Evolutionary conservation across 2,888 invertebrate species (phyloP).

Genomic region (Philhelius pedissequus): DNA sequence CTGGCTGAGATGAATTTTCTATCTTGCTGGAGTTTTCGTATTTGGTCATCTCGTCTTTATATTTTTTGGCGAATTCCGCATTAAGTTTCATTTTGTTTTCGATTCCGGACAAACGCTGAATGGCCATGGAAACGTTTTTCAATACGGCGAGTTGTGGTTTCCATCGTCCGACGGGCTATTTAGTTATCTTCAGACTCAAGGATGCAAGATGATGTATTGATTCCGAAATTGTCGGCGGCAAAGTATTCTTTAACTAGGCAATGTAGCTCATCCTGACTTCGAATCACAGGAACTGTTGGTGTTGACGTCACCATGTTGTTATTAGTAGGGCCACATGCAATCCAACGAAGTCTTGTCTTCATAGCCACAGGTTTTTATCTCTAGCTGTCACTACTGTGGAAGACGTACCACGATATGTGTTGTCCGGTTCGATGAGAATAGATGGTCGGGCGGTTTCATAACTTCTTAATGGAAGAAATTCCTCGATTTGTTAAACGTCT

Average conservation of each 20-base stretch:
- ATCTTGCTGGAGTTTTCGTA: slow-evolving; percentile 64
- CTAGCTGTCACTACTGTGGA: background rate
- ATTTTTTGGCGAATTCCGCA: background rate
- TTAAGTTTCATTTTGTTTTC: background rate
- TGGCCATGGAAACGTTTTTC: slow-evolving; percentile 30
- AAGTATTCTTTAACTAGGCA: too few relatives aligned
- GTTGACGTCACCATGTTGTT: background rate
- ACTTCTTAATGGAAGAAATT: background rate
- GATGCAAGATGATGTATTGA: background rate
- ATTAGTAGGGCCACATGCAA: background rate
- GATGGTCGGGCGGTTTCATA: background rate
- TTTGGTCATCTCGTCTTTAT: slow-evolving; percentile 51
- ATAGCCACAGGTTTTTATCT: background rate
- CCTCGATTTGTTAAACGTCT: background rate
- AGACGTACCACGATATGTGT: background rate
- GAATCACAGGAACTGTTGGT: background rate
- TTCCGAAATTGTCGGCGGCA: too few relatives aligned
- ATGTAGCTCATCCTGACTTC: background rate
- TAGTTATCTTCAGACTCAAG: slow-evolving; percentile 28
- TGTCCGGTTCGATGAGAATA: background rate
- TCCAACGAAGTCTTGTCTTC: background rate
- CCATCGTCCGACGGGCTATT: slow-evolving; percentile 14
- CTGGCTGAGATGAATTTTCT: background rate
- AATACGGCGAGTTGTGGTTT: slow-evolving; percentile 4
- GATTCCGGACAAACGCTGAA: background rate